These are phyloP conservation scores for Sebastes alutus DNA, from an alignment of 2,797 vertebrate genomes.

Conservation along the genomic window DNA sequence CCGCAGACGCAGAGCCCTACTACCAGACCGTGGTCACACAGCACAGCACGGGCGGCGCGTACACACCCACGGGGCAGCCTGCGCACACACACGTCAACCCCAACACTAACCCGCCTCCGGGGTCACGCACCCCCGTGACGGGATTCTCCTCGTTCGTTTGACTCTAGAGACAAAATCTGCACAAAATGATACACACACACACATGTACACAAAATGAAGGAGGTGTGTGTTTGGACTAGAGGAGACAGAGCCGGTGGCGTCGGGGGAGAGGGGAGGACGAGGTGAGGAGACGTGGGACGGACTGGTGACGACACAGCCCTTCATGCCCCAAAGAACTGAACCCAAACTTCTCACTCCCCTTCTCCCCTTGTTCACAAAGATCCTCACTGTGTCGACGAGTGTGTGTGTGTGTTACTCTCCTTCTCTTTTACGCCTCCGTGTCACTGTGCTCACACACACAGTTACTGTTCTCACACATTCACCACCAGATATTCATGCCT, in stretches of 20 bases:
- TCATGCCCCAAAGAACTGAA: conserved; percentile 59
- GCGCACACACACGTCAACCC: conserved; percentile 75
- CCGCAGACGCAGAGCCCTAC: conserved; percentile 86
- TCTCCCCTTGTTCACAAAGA: conserved; percentile 57
- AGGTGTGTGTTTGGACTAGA: conserved; percentile 43
- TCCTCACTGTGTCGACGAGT: conserved; percentile 45
- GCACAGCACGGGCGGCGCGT: conserved; percentile 93
- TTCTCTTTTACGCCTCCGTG: conserved; percentile 53
- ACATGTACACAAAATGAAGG: conserved; percentile 37
- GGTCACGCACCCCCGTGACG: conserved; percentile 93
- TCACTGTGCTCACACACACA: conserved; percentile 67
- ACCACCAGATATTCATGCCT: conserved; percentile 33
- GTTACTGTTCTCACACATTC: conserved; percentile 27
- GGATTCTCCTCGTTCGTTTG: conserved; percentile 98
- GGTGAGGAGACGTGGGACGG: conserved; percentile 31
- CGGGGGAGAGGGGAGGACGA: conserved; percentile 12
- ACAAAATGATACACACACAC: conserved; percentile 54
- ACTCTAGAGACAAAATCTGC: conserved; percentile 67
- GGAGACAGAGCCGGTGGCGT: conserved; percentile 13
- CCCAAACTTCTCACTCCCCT: conserved; percentile 57
- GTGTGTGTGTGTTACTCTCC: conserved; percentile 53
- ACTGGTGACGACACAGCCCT: conserved; percentile 38
- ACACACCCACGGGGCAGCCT: conserved; percentile 89
- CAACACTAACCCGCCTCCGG: conserved; percentile 78
- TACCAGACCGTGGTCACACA: conserved; percentile 96